These are phyloP conservation scores for Dasypus novemcinctus DNA, from an alignment of 2,113 vertebrate genomes.

Conservation along the genomic window DNA sequence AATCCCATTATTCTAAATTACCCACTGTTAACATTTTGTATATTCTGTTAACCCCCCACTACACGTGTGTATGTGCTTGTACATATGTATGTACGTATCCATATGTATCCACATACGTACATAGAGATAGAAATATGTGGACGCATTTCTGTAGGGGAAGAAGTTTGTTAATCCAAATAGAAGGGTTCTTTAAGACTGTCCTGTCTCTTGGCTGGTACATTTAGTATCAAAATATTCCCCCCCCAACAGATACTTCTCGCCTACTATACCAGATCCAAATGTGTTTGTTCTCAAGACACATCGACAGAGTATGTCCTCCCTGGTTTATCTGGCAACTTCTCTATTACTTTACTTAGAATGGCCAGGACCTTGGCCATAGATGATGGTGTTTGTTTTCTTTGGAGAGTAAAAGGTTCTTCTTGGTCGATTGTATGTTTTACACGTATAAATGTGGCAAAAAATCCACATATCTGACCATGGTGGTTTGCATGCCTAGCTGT, in stretches of 20 bases:
- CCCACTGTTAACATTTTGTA: rapidly evolving
- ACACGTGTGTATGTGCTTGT: background rate
- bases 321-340: background rate
- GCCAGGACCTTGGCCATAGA: background rate
- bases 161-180: background rate
- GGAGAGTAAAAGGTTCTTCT: background rate
- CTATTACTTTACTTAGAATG: rapidly evolving
- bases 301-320: background rate
- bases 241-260: rapidly evolving
- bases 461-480: rapidly evolving
- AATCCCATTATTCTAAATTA: rapidly evolving
- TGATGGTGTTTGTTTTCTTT: rapidly evolving
- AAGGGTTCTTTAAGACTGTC: background rate
- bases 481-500: rapidly evolving
- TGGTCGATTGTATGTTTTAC: rapidly evolving
- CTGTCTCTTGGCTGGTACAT: background rate
- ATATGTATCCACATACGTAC: rapidly evolving
- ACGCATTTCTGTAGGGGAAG: background rate
- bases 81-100: rapidly evolving
- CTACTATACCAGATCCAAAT: rapidly evolving
- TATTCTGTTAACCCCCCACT: background rate
- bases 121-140: rapidly evolving
- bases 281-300: background rate
- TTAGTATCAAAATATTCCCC: background rate
- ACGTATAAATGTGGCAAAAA: too few species aligned